These are phyloP conservation scores for Glandiceps talaboti DNA, from an alignment of 53 echinoderm and acorn worm species.

Conservation along the genomic window DNA sequence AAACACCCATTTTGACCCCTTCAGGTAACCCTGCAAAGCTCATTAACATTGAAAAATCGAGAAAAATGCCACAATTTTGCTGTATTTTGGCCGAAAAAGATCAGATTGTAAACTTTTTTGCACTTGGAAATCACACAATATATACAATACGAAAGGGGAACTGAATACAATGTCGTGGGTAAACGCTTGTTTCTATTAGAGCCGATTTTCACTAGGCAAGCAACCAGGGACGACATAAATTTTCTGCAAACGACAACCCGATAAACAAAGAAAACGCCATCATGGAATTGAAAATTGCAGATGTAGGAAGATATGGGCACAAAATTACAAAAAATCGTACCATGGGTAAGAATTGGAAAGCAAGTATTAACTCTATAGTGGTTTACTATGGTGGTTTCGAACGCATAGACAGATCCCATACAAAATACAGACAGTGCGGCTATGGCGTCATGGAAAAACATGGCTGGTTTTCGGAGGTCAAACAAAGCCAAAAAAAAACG, in stretches of 20 bases:
- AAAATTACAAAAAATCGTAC: not conserved
- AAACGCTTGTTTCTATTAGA: not conserved
- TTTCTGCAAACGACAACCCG: not conserved
- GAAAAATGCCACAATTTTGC: not conserved
- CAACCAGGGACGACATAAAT: not conserved
- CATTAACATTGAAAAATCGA: not conserved
- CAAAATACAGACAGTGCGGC: not conserved
- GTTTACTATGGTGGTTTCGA: not conserved
- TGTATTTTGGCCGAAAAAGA: not conserved
- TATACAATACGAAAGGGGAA: too few relatives aligned
- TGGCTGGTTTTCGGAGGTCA: constrained; percentile 60
- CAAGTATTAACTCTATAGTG: not conserved
- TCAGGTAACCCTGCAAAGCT: not conserved
- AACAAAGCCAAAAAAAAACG: constrained; percentile 99
- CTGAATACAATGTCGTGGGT: not conserved
- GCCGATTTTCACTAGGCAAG: not conserved
- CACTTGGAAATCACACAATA: too few relatives aligned
- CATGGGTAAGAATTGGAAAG: not conserved
- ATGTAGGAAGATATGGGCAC: not conserved
- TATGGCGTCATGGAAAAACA: not conserved
- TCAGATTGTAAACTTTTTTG: too few relatives aligned
- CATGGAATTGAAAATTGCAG: not conserved
- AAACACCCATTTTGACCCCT: not conserved
- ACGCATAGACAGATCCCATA: not conserved
- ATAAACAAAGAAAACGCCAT: not conserved